These are phyloP conservation scores for Zaprionus tsacasi DNA, from an alignment of 1,140 invertebrate genomes.

Conservation along the genomic window DNA sequence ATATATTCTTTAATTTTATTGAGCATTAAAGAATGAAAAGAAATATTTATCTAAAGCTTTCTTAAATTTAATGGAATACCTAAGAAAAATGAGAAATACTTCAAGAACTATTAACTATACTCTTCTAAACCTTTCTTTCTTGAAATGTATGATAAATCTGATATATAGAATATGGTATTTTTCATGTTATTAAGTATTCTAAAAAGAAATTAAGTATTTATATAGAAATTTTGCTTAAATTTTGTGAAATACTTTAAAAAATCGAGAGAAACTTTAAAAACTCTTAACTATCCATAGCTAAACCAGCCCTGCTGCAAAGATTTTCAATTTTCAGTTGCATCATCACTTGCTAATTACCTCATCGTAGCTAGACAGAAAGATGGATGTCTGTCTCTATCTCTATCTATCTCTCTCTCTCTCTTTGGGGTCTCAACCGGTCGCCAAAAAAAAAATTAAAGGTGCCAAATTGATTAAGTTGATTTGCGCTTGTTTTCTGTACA, in stretches of 20 bases:
- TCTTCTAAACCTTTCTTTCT: too few species aligned
- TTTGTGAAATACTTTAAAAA: too few species aligned
- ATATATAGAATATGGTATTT: too few species aligned
- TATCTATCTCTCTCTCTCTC: not conserved
- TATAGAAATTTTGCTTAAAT: not conserved
- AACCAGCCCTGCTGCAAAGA: not conserved
- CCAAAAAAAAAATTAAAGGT: conserved; percentile 43
- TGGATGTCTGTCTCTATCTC: conserved; percentile 16
- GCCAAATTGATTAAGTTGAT: conserved; percentile 67
- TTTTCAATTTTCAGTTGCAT: conserved; percentile 39
- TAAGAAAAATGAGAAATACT: not conserved
- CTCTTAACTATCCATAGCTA: not conserved
- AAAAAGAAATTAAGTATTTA: too few species aligned
- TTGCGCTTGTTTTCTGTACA: conserved; percentile 30
- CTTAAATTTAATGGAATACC: not conserved
- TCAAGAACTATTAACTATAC: too few species aligned
- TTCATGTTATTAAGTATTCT: too few species aligned
- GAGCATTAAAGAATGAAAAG: not conserved
- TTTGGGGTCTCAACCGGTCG: conserved; percentile 11
- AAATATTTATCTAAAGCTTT: not conserved
- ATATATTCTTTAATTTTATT: too few species aligned
- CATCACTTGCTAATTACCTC: conserved; percentile 53
- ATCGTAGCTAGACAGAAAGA: conserved; percentile 20
- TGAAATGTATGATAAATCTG: too few species aligned
- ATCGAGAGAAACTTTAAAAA: not conserved